Evolutionary conservation across 2,888 invertebrate species (phyloP), one percentile per base, ranked within the genome.

Genomic region (Drosophila mimetica): DNA sequence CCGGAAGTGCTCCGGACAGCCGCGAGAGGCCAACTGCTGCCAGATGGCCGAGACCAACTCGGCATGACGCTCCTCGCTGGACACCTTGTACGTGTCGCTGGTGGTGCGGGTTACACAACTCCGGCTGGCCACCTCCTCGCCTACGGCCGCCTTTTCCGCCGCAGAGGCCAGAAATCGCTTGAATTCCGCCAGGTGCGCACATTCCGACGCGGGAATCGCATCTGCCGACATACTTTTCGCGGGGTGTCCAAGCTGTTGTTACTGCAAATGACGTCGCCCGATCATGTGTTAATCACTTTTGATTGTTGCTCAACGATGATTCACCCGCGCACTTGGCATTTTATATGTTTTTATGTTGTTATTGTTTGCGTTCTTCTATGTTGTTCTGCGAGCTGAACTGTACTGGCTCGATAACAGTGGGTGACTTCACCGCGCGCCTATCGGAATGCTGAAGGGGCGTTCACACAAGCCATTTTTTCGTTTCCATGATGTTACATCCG

Each of bases 51-150:
- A 50, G 20, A 83, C 34, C 8, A 90, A 58, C 64, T 90, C 90
- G 0, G 87, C 89, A 13, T 74, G 71, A 6, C 74, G 61, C 51
- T 90, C 90, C 2, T 82, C 72, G 7, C 37, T 20, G 18, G 67
- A 75, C 13, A 90, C 83, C n/a, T 77, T 76, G 63, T 90, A 90
- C 16, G 90, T 89, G 48, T 90, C 90, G 20, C 70, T 89, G 60
- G 74, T 88, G 36, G 67, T 79, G 8, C 90, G 89, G 36, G 90
- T 90, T 70, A 90, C 75, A 75, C 90, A 87, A 69, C 59, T 70
- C 1, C 75, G 64, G 42, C n/a, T 37, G n/a, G 46, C 74, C 28
- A 74, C 54, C 39, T 86, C 86, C 9, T 65, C 64, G 53, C 32
- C 51, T 9, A 50, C 50, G 25, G 47, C 47, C 22, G 74, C 54